phyloP scores from a whole-genome alignment of 2,888 invertebrate genomes.

The Chydorus sphaericus region DNA sequence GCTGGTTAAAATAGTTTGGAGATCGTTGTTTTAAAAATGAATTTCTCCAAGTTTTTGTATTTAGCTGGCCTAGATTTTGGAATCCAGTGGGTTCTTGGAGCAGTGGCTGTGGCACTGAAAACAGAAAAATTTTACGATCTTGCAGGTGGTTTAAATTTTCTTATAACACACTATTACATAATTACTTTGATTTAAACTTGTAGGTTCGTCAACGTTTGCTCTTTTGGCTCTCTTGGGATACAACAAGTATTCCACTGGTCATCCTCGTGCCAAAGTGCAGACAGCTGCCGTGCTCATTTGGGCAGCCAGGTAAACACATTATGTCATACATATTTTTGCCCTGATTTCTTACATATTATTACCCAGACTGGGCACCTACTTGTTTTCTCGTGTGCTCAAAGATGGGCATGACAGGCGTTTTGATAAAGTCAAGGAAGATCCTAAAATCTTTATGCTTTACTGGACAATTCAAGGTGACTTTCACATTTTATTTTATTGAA shows the following conservation, averaged over 20 bases:
- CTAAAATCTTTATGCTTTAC: slow-evolving; percentile 25
- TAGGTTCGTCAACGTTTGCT: slow-evolving; percentile 28
- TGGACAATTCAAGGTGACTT: slow-evolving; percentile 30
- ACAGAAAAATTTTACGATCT: slow-evolving; percentile 32
- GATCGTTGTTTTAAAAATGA: background rate
- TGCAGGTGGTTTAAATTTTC: slow-evolving; percentile 24
- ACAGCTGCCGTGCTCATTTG: slow-evolving; percentile 27
- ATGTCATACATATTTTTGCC: background rate
- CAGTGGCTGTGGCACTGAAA: slow-evolving; percentile 25
- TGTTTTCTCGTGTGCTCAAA: slow-evolving; percentile 28
- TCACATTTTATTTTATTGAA: background rate
- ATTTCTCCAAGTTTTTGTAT: background rate
- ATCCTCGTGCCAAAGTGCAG: slow-evolving; percentile 25
- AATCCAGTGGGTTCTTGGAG: slow-evolving; percentile 28
- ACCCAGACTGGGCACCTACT: slow-evolving; percentile 27
- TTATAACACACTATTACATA: background rate
- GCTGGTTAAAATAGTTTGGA: background rate
- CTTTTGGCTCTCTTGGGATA: slow-evolving; percentile 25
- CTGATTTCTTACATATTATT: no score
- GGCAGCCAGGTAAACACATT: slow-evolving; percentile 25
- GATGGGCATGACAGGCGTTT: slow-evolving; percentile 29
- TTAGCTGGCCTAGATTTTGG: slow-evolving; percentile 25
- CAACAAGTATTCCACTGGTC: slow-evolving; percentile 24
- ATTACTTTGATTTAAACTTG: slow-evolving; percentile 16
- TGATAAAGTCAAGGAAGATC: slow-evolving; percentile 25